Evolutionary conservation across 1,140 invertebrate genomes (phyloP), one percentile per base, ranked within the genome.

Genomic region (Drosophila obscura): DNA sequence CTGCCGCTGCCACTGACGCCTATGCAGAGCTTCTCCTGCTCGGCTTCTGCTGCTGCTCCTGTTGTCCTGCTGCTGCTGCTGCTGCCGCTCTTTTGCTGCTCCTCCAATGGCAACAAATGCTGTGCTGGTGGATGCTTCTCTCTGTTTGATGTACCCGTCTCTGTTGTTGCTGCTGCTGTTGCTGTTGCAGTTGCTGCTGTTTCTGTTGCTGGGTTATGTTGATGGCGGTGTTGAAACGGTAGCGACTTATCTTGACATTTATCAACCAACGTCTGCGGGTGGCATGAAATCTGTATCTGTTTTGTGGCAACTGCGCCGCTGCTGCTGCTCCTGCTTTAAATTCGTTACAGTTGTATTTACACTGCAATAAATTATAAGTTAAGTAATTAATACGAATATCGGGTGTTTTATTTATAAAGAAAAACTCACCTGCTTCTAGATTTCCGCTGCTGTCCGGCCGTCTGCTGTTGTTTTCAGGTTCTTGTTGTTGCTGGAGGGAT

Each of bases 201-300:
- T 57, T 73, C 50, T 62, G 71, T 44, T 83, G 80, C 39, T 67
- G 78, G 31, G 83, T 78, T 62, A 82, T 87, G 78, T 69, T 85
- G 78, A 82, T 82, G 74, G 82, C 83, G 66, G 72, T 83, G 52
- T 88, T 82, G 16, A 88, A 67, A 49, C 79, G 76, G 73, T 87
- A 87, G 26, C 82, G 82, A 88, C 82, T 87, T 87, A 87, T 87
- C 75, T 87, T 87, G 82, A 45, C 82, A 87, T 85, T 66, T 85
- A 77, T 73, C 28, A 52, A 55, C 58, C 24, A 51, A 31, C 15
- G 13, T 51, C 50, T 31, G 49, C 7, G 41, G 24, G 60, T 11
- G 55, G 26, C 19, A 51, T 45, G 15, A 67, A 59, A 22, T 19
- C 19, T 55, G 9, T 22, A n/a, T 48, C n/a, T 24, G 8, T 31